Evolutionary conservation across 2,888 invertebrate species (phyloP).

Genomic region (Eupithecia subfuscata): DNA sequence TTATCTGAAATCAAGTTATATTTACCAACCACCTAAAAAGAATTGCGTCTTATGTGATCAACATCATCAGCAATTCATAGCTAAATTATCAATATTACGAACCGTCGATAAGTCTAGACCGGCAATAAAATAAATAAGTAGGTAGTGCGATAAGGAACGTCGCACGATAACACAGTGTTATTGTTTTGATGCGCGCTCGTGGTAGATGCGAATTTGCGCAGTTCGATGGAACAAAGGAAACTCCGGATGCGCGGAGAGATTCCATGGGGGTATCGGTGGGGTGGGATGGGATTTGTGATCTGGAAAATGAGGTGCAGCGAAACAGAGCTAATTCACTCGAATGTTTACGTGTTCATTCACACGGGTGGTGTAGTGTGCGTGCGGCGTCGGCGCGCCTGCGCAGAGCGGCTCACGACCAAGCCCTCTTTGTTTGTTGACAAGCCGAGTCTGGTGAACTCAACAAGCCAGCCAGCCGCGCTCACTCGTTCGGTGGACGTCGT

Average conservation of each 20-base stretch:
- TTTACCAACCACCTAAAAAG: background rate
- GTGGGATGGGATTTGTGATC: constrained; percentile 20
- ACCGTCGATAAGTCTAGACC: constrained; percentile 38
- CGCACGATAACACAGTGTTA: constrained; percentile 44
- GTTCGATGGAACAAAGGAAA: constrained; percentile 12
- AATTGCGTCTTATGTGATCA: background rate
- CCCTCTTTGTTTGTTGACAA: constrained; percentile 83
- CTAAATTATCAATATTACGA: constrained; percentile 12
- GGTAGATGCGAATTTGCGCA: constrained; percentile 28
- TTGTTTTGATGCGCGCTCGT: constrained; percentile 41
- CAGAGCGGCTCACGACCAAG: constrained; percentile 65
- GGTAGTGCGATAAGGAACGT: constrained; percentile 35
- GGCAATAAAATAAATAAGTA: constrained; percentile 29
- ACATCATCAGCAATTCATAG: constrained; percentile 3
- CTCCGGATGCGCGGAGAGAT: background rate
- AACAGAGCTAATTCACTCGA: constrained; percentile 47
- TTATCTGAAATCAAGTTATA: background rate
- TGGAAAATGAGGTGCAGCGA: constrained; percentile 34
- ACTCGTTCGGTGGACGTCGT: constrained; percentile 58
- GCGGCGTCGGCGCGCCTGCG: constrained; percentile 72
- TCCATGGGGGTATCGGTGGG: constrained; percentile 7
- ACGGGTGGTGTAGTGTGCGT: constrained; percentile 64
- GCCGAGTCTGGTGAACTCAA: constrained; percentile 62
- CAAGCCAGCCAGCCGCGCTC: constrained; percentile 56
- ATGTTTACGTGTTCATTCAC: constrained; percentile 80